Evolutionary conservation across 35 echinoderm and acorn worm species (phyloP), one percentile per base, ranked within the genome.

Genomic region (Apostichopus japonicus): DNA sequence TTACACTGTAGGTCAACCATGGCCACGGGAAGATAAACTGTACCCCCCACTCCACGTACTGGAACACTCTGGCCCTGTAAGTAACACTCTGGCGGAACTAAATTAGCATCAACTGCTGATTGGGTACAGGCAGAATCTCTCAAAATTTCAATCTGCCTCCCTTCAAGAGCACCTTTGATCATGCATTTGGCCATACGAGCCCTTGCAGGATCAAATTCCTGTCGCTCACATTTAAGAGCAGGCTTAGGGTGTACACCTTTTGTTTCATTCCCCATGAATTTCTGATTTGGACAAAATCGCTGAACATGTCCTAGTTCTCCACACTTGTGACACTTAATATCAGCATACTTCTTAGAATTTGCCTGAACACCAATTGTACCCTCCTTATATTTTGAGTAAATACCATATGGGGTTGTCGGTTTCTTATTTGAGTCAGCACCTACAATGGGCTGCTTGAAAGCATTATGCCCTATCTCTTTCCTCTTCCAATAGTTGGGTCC

Each of bases 21-120:
- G 53, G 88, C 88, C 55, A 77, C 67, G 5, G 88, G 72, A 53
- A 90, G 15, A 90, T 73, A 55, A 44, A 90, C 52, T 51, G 63
- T 55, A 17, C 88, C 88, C n/a, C 71, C 24, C 6, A 77, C 54
- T 17, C 27, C 88, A 77, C 73, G 73, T 22, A 77, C 16, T 9
- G 16, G 15, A 17, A 83, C 44, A 55, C 27, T 83, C 5, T 83
- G 27, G 1, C 54, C 54, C 0, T 10, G 27, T 77, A 77, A 77
- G 44, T 25, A 83, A 83, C 80, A 83, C 9, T 83, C 27, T 11
- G 9, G 17, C 8, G 80, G 80, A 19, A 83, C 24, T 19, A 83
- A 7, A 33, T 33, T 24, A 53, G 55, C 80, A 51, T 17, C 10
- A 6, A 83, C 54, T 14, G 80, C 80, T 83, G 80, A 83, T 19